These are phyloP conservation scores for Platycheirus rosarum DNA, from an alignment of 2,888 invertebrate species.

Conservation along the genomic window DNA sequence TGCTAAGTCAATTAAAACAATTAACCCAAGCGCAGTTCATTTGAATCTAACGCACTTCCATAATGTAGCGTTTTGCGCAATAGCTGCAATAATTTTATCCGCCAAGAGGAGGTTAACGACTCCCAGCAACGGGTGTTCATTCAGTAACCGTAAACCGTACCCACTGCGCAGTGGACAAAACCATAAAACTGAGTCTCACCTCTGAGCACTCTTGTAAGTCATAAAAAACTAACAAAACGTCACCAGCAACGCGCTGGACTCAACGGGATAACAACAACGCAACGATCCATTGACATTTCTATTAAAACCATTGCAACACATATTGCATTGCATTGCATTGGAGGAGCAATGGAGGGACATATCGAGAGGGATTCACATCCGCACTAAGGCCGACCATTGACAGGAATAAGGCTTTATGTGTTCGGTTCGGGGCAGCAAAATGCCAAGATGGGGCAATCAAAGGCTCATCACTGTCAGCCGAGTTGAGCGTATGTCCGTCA, in stretches of 20 bases:
- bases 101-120: slow-evolving; percentile 65
- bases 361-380: slow-evolving; percentile 55
- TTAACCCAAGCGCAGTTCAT: slow-evolving; percentile 54
- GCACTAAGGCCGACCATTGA: slow-evolving; percentile 35
- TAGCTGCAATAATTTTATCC: slow-evolving; percentile 36
- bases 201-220: slow-evolving; percentile 30
- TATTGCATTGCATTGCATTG: slow-evolving; percentile 35
- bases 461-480: slow-evolving; percentile 73
- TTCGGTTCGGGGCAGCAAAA: slow-evolving; percentile 38
- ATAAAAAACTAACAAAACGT: slow-evolving; percentile 65
- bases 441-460: slow-evolving; percentile 73
- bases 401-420: slow-evolving; percentile 66
- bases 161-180: slow-evolving; percentile 20
- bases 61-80: slow-evolving; percentile 39
- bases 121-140: slow-evolving; percentile 54
- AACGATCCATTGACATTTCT: slow-evolving; percentile 72
- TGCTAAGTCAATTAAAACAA: slow-evolving; percentile 61
- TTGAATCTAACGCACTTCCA: slow-evolving; percentile 55
- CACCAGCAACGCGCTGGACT: slow-evolving; percentile 5
- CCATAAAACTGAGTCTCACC: slow-evolving; percentile 63
- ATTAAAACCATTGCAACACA: slow-evolving; percentile 72
- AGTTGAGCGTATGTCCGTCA: slow-evolving; percentile 68
- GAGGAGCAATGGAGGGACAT: slow-evolving; percentile 38
- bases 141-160: slow-evolving; percentile 60
- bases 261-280: neutral